Conservation (phyloP, 2,888 invertebrate species). For the Teleiodes luculella region DNA sequence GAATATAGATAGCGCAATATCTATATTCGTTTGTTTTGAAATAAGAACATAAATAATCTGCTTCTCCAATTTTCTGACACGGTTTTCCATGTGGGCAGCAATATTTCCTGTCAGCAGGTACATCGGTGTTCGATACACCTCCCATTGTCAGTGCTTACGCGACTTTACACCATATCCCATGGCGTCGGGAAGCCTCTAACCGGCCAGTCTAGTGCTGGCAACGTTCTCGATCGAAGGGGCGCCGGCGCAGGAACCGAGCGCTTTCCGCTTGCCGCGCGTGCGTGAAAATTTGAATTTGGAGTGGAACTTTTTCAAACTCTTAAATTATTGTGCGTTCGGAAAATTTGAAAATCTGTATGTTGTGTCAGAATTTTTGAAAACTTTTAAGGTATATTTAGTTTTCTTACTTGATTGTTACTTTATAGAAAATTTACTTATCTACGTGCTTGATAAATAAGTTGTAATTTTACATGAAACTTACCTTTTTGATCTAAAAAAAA, state of each 20-base stretch:
- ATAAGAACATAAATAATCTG: too few relatives aligned
- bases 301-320: neutral
- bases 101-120: too few relatives aligned
- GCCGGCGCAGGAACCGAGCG: slow-evolving; percentile 29
- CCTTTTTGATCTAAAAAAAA: too few relatives aligned
- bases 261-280: neutral
- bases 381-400: neutral
- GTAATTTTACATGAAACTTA: too few relatives aligned
- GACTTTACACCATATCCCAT: neutral
- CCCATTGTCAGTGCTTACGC: neutral
- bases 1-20: too few relatives aligned
- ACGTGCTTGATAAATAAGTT: too few relatives aligned
- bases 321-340: neutral
- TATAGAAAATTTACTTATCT: neutral
- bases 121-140: too few relatives aligned
- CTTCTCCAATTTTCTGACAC: too few relatives aligned
- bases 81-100: too few relatives aligned
- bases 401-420: neutral
- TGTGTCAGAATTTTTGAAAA: neutral
- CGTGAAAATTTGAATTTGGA: neutral
- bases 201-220: slow-evolving; percentile 63
- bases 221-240: slow-evolving; percentile 50
- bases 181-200: neutral
- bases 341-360: neutral
- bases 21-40: too few relatives aligned